A percentile compares a stretch with the other conserved stretches of the same genome.
phyloP scores from a whole-genome alignment of 1,140 invertebrate genomes.

The Brachionus rubens region DNA sequence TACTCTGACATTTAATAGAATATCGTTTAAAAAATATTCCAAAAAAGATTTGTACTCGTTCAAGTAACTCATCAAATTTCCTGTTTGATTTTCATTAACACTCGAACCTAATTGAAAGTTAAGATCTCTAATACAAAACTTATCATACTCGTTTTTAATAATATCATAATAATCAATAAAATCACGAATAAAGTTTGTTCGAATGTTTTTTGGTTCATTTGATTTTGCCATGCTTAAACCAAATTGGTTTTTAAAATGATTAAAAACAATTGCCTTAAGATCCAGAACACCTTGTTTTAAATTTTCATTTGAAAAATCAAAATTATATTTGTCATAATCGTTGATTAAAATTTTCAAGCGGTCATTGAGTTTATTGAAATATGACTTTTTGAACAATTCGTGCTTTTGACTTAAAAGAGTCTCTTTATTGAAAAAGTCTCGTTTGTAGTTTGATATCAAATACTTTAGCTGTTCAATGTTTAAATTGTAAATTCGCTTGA shows the following conservation, averaged over 20 bases:
- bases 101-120: neutral
- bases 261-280: neutral
- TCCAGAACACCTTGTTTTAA: neutral
- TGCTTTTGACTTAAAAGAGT: too few relatives aligned
- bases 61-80: constrained; percentile 5
- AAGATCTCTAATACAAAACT: constrained; percentile 4
- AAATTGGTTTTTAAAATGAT: neutral
- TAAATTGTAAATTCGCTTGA: neutral
- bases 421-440: too few relatives aligned
- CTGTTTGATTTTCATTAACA: neutral
- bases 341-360: neutral
- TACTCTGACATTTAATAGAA: neutral
- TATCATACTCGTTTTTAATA: neutral
- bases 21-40: neutral
- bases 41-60: constrained; percentile 20
- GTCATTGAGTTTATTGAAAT: neutral
- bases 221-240: neutral
- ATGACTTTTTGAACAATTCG: neutral
- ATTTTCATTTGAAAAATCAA: neutral
- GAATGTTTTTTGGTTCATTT: neutral
- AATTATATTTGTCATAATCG: constrained; percentile 15
- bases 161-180: neutral
- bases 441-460: neutral
- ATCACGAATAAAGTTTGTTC: neutral
- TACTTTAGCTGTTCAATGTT: neutral